These are phyloP conservation scores for Drosophila dunni DNA, from an alignment of 1,140 invertebrate species.

Conservation along the genomic window DNA sequence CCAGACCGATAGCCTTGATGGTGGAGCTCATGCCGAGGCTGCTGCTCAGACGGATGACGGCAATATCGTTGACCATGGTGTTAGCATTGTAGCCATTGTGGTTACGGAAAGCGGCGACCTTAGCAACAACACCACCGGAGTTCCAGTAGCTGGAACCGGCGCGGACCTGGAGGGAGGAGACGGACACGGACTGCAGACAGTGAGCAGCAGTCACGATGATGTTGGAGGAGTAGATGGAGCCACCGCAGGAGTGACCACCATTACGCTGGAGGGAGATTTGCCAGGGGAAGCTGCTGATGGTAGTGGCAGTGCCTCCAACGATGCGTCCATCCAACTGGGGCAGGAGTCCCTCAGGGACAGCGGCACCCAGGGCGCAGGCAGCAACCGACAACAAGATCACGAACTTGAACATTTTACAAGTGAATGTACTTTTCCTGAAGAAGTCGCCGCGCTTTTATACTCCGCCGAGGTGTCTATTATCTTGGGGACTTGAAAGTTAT, in stretches of 20 bases:
- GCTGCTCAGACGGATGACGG: constrained; percentile 83
- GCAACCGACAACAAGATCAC: constrained; percentile 73
- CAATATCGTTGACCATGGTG: constrained; percentile 85
- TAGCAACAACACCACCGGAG: constrained; percentile 53
- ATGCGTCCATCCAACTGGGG: constrained; percentile 84
- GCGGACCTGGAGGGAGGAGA: constrained; percentile 54
- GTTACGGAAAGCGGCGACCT: constrained; percentile 54
- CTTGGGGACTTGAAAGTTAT: constrained; percentile 20
- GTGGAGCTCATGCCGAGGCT: constrained; percentile 65
- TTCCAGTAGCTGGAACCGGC: constrained; percentile 71
- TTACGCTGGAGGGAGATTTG: constrained; percentile 85
- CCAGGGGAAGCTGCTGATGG: constrained; percentile 86
- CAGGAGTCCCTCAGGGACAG: constrained; percentile 70
- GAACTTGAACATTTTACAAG: constrained; percentile 73
- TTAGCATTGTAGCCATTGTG: constrained; percentile 70
- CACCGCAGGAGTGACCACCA: constrained; percentile 86
- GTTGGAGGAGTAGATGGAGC: constrained; percentile 85
- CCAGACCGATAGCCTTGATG: constrained; percentile 81
- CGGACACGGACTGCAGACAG: constrained; percentile 85
- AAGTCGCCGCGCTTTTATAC: constrained; percentile 21
- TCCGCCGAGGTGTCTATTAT: not conserved
- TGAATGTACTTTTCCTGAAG: constrained; percentile 41
- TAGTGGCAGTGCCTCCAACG: constrained; percentile 85
- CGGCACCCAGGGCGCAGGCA: constrained; percentile 67
- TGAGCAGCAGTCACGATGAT: constrained; percentile 87